Evolutionary conservation across 2,113 vertebrate genomes (phyloP).

Genomic region (Serinus canaria): DNA sequence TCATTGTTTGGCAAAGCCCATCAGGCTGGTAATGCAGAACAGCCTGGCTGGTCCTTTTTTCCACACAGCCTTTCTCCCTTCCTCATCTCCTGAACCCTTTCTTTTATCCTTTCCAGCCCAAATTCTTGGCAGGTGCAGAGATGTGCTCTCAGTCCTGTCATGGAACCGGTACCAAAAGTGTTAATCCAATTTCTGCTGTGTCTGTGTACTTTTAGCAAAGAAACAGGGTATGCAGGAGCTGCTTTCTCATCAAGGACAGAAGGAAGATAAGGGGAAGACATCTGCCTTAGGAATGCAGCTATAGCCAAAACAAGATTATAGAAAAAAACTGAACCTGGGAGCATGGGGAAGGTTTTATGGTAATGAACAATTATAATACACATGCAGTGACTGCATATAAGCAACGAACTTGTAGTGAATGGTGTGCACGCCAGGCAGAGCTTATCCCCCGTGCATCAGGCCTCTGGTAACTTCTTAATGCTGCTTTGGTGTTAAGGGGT

Average conservation of each 20-base stretch:
- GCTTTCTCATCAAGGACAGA: neutral
- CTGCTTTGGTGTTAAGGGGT: neutral
- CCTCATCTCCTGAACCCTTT: neutral
- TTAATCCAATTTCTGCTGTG: neutral
- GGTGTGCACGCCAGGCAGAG: neutral
- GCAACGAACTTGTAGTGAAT: neutral
- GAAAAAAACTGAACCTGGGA: neutral
- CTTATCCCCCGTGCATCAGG: neutral
- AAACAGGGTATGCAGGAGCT: neutral
- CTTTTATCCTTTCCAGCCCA: neutral
- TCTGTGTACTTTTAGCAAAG: neutral
- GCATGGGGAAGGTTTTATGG: neutral
- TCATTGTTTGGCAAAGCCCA: neutral
- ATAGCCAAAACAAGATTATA: neutral
- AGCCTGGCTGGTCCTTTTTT: neutral
- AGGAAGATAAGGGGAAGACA: neutral
- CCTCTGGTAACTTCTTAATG: neutral
- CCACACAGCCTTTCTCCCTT: neutral
- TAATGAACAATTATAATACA: neutral
- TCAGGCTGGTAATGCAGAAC: fast-evolving
- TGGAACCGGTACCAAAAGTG: neutral
- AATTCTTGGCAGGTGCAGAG: neutral
- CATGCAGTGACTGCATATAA: fast-evolving
- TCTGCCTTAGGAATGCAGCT: neutral
- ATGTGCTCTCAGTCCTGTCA: neutral